These are phyloP conservation scores for Hoplostethus mediterraneus DNA, from an alignment of 2,797 vertebrate genomes.

Conservation along the genomic window DNA sequence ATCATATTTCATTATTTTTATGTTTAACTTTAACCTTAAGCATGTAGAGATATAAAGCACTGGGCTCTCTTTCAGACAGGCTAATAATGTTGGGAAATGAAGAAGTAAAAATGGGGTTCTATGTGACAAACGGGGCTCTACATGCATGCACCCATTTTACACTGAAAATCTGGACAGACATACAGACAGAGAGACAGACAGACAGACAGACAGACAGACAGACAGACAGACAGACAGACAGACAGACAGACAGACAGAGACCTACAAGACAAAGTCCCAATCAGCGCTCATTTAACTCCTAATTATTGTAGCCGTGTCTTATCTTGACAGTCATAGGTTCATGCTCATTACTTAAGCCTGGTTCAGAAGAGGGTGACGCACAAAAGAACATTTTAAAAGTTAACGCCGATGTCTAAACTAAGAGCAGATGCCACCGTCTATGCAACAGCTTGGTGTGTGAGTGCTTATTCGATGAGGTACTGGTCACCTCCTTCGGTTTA, in stretches of 20 bases:
- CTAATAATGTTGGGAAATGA: no score
- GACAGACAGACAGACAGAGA: neutral
- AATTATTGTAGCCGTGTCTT: slow-evolving; percentile 13
- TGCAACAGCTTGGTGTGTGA: slow-evolving; percentile 20
- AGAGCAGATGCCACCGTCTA: slow-evolving; percentile 44
- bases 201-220: neutral
- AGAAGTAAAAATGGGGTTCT: no score
- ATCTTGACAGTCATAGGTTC: slow-evolving; percentile 38
- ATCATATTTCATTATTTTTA: neutral
- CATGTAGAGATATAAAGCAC: no score
- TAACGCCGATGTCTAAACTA: slow-evolving; percentile 53
- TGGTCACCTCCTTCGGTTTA: slow-evolving; percentile 12
- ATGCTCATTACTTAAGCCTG: slow-evolving; percentile 44
- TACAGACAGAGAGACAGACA: no score
- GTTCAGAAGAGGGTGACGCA: slow-evolving; percentile 47
- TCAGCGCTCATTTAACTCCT: slow-evolving; percentile 8
- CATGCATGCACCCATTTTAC: neutral
- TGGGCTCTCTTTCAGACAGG: no score
- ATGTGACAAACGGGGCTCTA: neutral
- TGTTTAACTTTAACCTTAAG: neutral
- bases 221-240: no score
- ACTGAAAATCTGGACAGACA: neutral
- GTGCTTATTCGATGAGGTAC: neutral
- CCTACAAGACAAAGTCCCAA: slow-evolving; percentile 14
- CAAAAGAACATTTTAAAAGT: slow-evolving; percentile 14